Percentiles rank a stretch among this genome's conserved stretches.
Evolutionary conservation across 1,140 invertebrate genomes (phyloP).

Genomic region (Ceratoteleas bidentatus): DNA sequence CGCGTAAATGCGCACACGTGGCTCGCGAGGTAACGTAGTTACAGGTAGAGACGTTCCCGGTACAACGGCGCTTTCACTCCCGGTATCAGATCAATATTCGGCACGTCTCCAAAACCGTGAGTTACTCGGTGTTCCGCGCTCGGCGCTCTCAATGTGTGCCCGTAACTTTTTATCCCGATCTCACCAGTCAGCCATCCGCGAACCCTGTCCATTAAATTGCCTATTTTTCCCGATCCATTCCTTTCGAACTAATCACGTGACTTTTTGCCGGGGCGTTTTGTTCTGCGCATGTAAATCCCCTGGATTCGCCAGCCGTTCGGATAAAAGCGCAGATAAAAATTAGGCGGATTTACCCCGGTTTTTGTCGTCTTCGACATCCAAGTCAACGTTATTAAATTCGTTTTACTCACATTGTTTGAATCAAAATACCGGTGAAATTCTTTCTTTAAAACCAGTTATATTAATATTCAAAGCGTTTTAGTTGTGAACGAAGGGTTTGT

Average conservation of each 20-base stretch:
- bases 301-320: too few species aligned
- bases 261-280: constrained; percentile 1
- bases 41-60: constrained; percentile 36
- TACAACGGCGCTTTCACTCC: constrained; percentile 64
- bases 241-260: constrained; percentile 4
- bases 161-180: constrained; percentile 22
- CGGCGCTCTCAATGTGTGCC: constrained; percentile 11
- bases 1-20: constrained; percentile 34
- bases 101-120: constrained; percentile 72
- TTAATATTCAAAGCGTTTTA: too few species aligned
- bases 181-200: constrained; percentile 17
- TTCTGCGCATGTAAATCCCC: constrained; percentile 4
- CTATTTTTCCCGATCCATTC: constrained; percentile 24
- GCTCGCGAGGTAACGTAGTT: constrained; percentile 34
- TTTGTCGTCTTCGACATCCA: background rate
- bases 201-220: constrained; percentile 37
- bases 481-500: too few species aligned
- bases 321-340: too few species aligned
- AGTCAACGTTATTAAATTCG: too few species aligned
- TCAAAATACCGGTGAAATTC: too few species aligned
- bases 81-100: constrained; percentile 75
- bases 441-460: too few species aligned
- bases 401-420: too few species aligned
- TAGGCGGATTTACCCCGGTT: background rate
- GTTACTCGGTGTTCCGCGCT: constrained; percentile 53